Percentiles rank a stretch among this genome's conserved stretches.
phyloP scores from a whole-genome alignment of 1,140 invertebrate genomes.

The Brachionus koreanus region DNA sequence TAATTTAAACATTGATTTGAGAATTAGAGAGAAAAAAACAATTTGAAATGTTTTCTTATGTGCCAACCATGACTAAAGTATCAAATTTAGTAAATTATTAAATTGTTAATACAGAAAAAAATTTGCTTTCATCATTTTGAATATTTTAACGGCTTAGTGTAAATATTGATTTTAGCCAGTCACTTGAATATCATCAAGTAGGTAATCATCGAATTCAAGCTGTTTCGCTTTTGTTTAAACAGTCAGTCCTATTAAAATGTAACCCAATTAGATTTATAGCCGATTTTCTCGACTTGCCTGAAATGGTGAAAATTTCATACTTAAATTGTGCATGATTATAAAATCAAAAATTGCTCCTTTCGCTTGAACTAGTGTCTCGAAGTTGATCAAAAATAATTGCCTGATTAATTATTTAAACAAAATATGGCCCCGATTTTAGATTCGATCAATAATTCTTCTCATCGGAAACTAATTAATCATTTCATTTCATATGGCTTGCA shows the following conservation, averaged over 20 bases:
- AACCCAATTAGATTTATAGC: background rate
- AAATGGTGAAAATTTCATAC: too few species aligned
- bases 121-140: background rate
- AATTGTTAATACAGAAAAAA: background rate
- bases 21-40: background rate
- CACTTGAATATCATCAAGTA: slow-evolving; percentile 2
- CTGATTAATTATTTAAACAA: background rate
- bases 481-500: background rate
- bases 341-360: background rate
- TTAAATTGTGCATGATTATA: background rate
- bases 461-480: background rate
- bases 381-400: background rate
- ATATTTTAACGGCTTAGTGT: background rate
- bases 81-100: background rate
- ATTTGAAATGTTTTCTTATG: background rate
- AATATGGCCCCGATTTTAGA: background rate
- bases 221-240: background rate
- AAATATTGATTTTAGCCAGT: background rate
- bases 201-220: background rate
- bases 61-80: background rate
- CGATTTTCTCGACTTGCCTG: too few species aligned
- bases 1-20: background rate
- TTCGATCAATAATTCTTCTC: background rate
- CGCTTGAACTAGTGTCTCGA: background rate
- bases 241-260: background rate